Conservation (phyloP, 2,888 invertebrate genomes). For the Ctenicera cuprea region DNA sequence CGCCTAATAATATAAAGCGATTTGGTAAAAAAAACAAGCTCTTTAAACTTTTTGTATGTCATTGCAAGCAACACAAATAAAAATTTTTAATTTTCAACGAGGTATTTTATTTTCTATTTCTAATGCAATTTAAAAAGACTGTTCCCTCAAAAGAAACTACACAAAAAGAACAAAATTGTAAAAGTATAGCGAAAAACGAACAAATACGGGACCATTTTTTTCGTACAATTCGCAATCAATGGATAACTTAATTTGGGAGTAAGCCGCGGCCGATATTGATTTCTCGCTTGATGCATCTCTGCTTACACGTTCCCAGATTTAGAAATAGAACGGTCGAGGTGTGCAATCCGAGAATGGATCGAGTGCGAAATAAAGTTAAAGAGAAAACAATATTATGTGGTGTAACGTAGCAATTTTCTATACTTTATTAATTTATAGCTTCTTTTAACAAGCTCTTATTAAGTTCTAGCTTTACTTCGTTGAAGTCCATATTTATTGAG, state of each 20-base stretch:
- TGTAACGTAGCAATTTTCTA: too few relatives aligned
- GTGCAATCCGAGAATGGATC: constrained; percentile 13
- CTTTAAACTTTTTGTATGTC: too few relatives aligned
- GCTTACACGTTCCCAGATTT: constrained; percentile 30
- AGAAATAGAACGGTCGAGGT: constrained; percentile 7
- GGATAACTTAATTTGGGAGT: constrained; percentile 39
- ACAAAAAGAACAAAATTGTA: background rate
- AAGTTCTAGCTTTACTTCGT: too few relatives aligned
- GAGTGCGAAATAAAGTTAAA: constrained; percentile 3
- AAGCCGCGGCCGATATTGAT: constrained; percentile 37
- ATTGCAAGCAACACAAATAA: too few relatives aligned
- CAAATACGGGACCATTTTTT: constrained; percentile 12
- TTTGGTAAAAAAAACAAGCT: too few relatives aligned
- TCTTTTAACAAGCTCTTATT: too few relatives aligned
- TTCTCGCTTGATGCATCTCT: constrained; percentile 33
- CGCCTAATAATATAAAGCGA: too few relatives aligned
- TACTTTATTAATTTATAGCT: too few relatives aligned
- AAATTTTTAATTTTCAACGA: too few relatives aligned
- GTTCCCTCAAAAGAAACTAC: background rate
- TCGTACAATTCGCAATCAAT: constrained; percentile 39
- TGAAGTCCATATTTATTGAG: too few relatives aligned
- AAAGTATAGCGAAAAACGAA: background rate
- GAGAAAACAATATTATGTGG: background rate
- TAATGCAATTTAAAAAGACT: background rate
- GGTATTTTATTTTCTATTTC: background rate